Evolutionary conservation across 2,888 invertebrate species (phyloP).

Genomic region (Cheiracanthium punctorium): DNA sequence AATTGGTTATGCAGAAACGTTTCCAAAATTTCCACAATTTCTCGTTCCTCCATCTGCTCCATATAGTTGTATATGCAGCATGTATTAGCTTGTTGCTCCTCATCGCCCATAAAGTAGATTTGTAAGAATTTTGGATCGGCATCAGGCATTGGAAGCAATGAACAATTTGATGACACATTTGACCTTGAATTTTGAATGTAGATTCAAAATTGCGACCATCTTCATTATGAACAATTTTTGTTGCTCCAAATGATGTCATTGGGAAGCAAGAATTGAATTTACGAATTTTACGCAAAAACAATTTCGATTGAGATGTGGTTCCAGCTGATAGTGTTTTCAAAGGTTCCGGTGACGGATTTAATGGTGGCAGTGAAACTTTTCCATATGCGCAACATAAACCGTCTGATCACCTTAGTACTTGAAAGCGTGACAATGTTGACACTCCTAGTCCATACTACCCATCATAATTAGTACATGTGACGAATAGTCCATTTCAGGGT

Average conservation of each 20-base stretch:
- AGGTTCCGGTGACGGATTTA: constrained; percentile 64
- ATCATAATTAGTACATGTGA: neutral
- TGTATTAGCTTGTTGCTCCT: neutral
- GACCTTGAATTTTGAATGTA: constrained; percentile 16
- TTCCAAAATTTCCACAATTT: neutral
- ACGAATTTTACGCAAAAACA: no score
- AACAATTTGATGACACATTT: constrained; percentile 11
- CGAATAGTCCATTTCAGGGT: neutral
- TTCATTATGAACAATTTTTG: constrained; percentile 12
- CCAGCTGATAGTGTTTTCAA: neutral
- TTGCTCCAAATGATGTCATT: constrained; percentile 70
- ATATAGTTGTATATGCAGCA: neutral
- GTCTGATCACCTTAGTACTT: neutral
- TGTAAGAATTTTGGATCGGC: neutral
- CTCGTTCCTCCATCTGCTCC: neutral
- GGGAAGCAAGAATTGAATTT: no score
- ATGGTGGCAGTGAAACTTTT: constrained; percentile 69
- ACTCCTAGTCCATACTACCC: neutral
- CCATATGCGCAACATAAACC: constrained; percentile 70
- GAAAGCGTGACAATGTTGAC: neutral
- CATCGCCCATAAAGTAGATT: neutral
- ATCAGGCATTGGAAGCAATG: neutral
- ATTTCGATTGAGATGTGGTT: no score
- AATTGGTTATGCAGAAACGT: neutral
- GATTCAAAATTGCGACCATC: constrained; percentile 8